Conservation (phyloP, 2,797 vertebrate species). For the Phalanger gymnotis region DNA sequence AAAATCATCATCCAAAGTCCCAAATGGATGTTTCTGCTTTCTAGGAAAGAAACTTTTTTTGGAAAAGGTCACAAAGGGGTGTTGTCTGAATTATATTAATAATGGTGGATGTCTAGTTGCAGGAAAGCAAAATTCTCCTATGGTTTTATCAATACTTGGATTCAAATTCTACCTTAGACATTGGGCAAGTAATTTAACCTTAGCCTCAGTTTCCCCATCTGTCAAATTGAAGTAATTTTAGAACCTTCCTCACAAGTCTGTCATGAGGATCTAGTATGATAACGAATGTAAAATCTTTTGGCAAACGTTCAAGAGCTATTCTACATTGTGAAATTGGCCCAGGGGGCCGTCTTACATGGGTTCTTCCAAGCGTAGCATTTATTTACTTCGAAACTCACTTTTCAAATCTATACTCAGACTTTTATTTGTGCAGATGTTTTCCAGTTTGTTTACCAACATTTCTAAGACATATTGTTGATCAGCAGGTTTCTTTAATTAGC, state of each 20-base stretch:
- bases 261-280: background rate
- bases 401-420: slow-evolving; percentile 44
- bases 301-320: background rate
- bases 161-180: background rate
- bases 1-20: background rate
- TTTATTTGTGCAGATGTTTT: slow-evolving; percentile 59
- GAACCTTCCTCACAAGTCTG: background rate
- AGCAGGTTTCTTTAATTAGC: slow-evolving; percentile 55
- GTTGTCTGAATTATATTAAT: background rate
- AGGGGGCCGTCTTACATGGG: background rate
- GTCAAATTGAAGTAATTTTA: background rate
- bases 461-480: slow-evolving; percentile 51
- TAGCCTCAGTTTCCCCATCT: background rate
- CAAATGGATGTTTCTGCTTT: background rate
- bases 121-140: background rate
- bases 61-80: background rate
- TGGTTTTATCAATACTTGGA: background rate
- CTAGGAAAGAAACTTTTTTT: background rate
- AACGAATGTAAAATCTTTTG: background rate
- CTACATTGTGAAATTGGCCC: background rate
- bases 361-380: background rate
- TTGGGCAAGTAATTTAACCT: background rate
- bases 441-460: slow-evolving; percentile 62
- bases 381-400: slow-evolving; percentile 35
- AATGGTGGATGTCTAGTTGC: background rate